Percentiles rank a stretch among this genome's conserved stretches.
Evolutionary conservation across 2,113 vertebrate genomes (phyloP).

Genomic region (Neolamprologus toae): DNA sequence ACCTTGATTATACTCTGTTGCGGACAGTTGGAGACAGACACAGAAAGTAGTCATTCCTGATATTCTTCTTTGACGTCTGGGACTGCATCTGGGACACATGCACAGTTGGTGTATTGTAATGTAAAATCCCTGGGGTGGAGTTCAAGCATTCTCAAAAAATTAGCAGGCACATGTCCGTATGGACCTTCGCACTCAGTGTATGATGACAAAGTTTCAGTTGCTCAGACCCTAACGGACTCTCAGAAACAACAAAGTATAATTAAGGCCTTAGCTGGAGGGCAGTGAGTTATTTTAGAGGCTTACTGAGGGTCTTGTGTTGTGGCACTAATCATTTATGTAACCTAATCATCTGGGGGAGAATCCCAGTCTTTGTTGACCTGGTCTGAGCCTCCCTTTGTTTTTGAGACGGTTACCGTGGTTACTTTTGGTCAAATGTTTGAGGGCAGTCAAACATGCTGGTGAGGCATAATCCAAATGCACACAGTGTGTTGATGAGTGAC

Average conservation of each 20-base stretch:
- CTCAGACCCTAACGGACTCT: not conserved
- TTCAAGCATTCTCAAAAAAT: not conserved
- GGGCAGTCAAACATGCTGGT: not conserved
- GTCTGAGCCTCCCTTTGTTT: slow-evolving; percentile 36
- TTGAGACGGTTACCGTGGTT: slow-evolving; percentile 40
- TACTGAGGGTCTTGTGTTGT: slow-evolving; percentile 15
- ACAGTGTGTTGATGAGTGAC: not conserved
- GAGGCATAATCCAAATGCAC: not conserved
- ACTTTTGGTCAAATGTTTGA: slow-evolving; percentile 25
- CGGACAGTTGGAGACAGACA: not conserved
- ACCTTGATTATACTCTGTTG: not conserved
- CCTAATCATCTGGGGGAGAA: slow-evolving; percentile 56
- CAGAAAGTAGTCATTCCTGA: not conserved
- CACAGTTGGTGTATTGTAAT: not conserved
- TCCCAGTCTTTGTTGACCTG: slow-evolving; percentile 50
- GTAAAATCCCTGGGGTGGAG: not conserved
- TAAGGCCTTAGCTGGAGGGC: not conserved
- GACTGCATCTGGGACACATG: not conserved
- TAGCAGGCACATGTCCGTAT: not conserved
- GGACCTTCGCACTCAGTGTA: not conserved
- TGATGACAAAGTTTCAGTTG: not conserved
- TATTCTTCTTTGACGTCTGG: not conserved
- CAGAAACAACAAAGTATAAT: not conserved
- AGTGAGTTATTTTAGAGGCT: slow-evolving; percentile 7
- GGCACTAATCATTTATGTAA: slow-evolving; percentile 54